Evolutionary conservation across 2,797 vertebrate species (phyloP).

Genomic region (Enteromius viviparus): DNA sequence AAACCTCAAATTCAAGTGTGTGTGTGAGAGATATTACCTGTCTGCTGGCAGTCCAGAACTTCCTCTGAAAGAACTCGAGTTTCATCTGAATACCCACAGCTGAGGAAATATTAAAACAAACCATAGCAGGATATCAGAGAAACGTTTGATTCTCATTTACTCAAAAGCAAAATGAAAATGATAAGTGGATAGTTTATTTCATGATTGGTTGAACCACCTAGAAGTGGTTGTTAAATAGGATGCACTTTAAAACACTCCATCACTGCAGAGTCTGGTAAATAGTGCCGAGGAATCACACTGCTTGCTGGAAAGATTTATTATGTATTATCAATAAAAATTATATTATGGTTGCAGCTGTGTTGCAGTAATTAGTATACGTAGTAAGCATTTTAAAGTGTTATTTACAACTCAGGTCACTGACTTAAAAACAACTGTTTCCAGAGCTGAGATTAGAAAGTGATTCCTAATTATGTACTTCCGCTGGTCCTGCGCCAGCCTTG

Average conservation of each 20-base stretch:
- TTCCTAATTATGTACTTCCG: not conserved
- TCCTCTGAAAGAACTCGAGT: constrained; percentile 97
- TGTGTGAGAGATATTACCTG: constrained; percentile 82
- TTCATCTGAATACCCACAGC: constrained; percentile 99
- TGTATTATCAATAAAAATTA: not conserved
- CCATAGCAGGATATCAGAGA: not conserved
- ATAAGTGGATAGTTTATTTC: not conserved
- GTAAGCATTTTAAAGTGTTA: not conserved
- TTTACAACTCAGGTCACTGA: not conserved
- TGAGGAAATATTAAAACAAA: constrained; percentile 72
- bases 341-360: not conserved
- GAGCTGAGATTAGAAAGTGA: not conserved
- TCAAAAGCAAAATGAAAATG: not conserved
- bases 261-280: not conserved
- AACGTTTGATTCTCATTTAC: not conserved
- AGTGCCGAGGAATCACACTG: not conserved
- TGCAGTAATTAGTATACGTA: not conserved
- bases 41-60: constrained; percentile 98
- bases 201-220: not conserved
- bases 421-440: not conserved
- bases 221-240: not conserved
- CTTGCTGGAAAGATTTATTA: not conserved
- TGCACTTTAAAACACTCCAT: not conserved
- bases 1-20: no score
- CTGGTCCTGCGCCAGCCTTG: not conserved